Evolutionary conservation across 2,888 invertebrate genomes (phyloP), one percentile per base, ranked within the genome.

Genomic region (Dicranocentrus wangi): DNA sequence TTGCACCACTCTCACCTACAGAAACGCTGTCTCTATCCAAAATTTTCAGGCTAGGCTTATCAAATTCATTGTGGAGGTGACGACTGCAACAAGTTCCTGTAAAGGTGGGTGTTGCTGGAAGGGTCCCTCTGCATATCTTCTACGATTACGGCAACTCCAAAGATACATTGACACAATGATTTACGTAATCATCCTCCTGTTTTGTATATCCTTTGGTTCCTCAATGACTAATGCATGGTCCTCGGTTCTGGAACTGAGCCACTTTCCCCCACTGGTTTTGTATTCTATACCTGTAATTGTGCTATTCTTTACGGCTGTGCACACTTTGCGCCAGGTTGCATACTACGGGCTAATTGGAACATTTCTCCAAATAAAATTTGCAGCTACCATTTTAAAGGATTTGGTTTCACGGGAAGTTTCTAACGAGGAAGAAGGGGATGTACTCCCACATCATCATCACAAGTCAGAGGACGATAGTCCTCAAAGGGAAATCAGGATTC

Each of bases 41-140:
- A 32, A 21, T 0, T 32, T 32, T 13, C 28, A 51, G 7, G 25
- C 43, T 2, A 23, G 23, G 2, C 32, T 72, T 15, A 0, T 51
- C 7, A n/a, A 19, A 19, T 72, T 72, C 47, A 47, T 72, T 51
- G 63, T 63, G 10, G 61, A 72, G 5, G 19, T 61, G 2, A 72
- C 61, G 0, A 42, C 43, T 19, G 27, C 15, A 17, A 39, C 28
- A 5, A 28, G 13, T n/a, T 1, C 15, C 3, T 19, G 43, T 21
- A 27, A 8, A 13, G 53, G 27, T 3, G 19, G 70, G 2, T 23
- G 19, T 8, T 15, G 27, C 47, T 21, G 2, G 8, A n/a, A 23
- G 19, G 13, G 13, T 2, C 42, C 32, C 8, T 55, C 39, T n/a
- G 42, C 17, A 8, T 71, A 71, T 47, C 51, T 51, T 5, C 10